Base-by-base conservation (phyloP, 2,113 vertebrate genomes). In the Perccottus glenii region DNA sequence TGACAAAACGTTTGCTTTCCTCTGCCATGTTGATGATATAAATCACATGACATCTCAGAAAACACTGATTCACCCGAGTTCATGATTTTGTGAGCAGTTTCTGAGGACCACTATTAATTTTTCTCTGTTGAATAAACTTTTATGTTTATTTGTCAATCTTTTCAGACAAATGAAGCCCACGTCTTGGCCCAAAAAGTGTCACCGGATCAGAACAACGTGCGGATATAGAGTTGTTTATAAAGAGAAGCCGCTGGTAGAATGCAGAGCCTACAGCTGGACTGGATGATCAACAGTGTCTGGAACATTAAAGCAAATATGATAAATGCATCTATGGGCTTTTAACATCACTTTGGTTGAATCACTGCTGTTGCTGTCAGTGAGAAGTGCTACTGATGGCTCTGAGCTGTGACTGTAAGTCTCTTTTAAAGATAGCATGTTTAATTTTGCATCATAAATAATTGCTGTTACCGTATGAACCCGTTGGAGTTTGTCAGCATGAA, bases 211-310 rank as follows among this genome's bases (percentile, higher is more conserved):
- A 32, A 81, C 78, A 9, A 59, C 70, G 38, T 90, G 90, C 5
- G 78, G 89, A 1, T 89, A 90, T 11, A 64, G 9, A 0, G 75
- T 89, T 0, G 64, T 91, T 64, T 90, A 88, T 60, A 87, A 82
- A 56, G 76, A 84, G 48, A 78, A 82, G 53, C 87, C 84, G 4
- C 71, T 64, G 62, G 51, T 52, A 47, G 68, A 72, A 48, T 90
- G 89, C 27, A 52, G 50, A n/a, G 62, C 87, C n/a, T 89, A 90
- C 78, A 90, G 90, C 82, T 90, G 85, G 85, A 89, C 88, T 36
- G 85, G 85, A 63, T 90, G 74, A 90, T 9, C n/a, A 5, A 16
- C 44, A 43, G 10, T 4, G 10, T 9, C 38, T 10, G 7, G 38
- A 9, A 11, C 16, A 3, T 49, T 9, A 6, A 38, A 8, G 14